These are phyloP conservation scores for Cheilosia variabilis DNA, from an alignment of 2,888 invertebrate species.

Conservation along the genomic window DNA sequence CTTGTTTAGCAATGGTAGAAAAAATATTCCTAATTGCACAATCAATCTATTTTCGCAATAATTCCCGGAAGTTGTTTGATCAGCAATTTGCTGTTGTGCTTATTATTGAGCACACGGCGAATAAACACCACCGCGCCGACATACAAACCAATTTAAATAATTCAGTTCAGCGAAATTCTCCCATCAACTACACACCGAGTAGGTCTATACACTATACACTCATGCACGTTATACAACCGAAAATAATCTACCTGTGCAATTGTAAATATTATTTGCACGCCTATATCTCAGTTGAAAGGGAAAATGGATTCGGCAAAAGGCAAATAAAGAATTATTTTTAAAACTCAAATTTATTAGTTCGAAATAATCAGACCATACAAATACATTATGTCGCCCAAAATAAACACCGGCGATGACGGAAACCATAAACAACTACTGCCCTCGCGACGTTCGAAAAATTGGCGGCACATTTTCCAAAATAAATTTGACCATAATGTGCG, in stretches of 20 bases:
- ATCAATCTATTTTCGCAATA: slow-evolving; percentile 37
- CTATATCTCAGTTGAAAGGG: slow-evolving; percentile 15
- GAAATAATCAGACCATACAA: slow-evolving; percentile 7
- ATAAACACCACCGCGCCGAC: slow-evolving; percentile 40
- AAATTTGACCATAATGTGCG: slow-evolving; percentile 19
- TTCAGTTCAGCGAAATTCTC: slow-evolving; percentile 57
- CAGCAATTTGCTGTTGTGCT: slow-evolving; percentile 30
- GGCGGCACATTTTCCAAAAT: slow-evolving; percentile 55
- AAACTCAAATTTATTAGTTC: slow-evolving; percentile 20
- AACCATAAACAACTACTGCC: slow-evolving; percentile 3
- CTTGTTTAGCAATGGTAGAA: background rate
- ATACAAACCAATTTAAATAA: slow-evolving; percentile 64
- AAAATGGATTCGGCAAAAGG: background rate
- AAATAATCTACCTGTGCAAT: slow-evolving; percentile 20
- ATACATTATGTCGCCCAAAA: slow-evolving; percentile 37
- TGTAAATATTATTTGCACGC: background rate
- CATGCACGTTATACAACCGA: slow-evolving; percentile 4
- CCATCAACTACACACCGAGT: slow-evolving; percentile 2
- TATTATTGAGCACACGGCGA: slow-evolving; percentile 20
- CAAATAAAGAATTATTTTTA: background rate
- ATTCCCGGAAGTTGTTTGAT: slow-evolving; percentile 44
- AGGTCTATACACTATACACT: too few species aligned
- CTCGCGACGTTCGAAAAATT: slow-evolving; percentile 2
- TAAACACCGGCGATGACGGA: slow-evolving; percentile 22
- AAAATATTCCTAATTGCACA: slow-evolving; percentile 5